These are phyloP conservation scores for Epirrhoe alternata DNA, from an alignment of 2,888 invertebrate species.

Conservation along the genomic window DNA sequence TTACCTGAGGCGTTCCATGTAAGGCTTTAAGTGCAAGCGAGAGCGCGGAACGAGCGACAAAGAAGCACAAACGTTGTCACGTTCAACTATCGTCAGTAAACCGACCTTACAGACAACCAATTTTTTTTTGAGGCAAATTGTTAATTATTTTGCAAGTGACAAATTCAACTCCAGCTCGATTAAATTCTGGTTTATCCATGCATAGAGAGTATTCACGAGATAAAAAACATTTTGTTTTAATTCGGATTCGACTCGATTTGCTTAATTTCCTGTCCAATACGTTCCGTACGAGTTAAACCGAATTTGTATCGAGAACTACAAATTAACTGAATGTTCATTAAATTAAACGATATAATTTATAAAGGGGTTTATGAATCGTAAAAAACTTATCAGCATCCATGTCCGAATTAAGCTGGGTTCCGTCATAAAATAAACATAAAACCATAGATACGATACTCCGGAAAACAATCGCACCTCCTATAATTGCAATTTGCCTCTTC, in stretches of 20 bases:
- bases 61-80: too few species aligned
- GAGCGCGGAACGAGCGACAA: too few species aligned
- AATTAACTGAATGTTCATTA: constrained; percentile 16
- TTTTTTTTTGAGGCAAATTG: background rate
- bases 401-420: constrained; percentile 16
- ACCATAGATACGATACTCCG: constrained; percentile 4
- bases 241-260: background rate
- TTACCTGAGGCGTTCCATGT: too few species aligned
- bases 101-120: too few species aligned
- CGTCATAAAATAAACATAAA: constrained; percentile 7
- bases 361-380: constrained; percentile 26
- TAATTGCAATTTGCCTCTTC: background rate
- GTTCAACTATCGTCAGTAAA: too few species aligned
- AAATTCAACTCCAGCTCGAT: background rate
- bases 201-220: background rate
- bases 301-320: constrained; percentile 8
- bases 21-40: too few species aligned
- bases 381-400: constrained; percentile 27
- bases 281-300: background rate
- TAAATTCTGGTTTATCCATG: background rate
- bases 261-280: constrained; percentile 4
- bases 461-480: background rate
- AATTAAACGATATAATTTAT: constrained; percentile 14
- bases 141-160: background rate
- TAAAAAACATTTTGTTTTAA: background rate